A percentile compares a stretch with the other conserved stretches of the same genome.
Conservation (phyloP, 2,797 vertebrate genomes). For the Fundulus diaphanus region DNA sequence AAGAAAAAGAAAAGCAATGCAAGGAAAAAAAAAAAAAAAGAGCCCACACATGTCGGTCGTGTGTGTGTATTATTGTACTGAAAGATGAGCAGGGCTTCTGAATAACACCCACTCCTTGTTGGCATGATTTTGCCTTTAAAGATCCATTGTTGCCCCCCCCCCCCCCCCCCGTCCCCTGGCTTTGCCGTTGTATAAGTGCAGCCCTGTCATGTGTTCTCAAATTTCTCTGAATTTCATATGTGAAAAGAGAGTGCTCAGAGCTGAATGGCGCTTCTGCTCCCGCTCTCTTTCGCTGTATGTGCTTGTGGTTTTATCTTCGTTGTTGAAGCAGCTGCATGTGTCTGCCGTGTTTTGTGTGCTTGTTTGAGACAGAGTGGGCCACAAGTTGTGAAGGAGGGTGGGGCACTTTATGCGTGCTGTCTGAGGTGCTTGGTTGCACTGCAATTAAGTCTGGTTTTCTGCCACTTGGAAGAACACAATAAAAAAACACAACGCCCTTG, state of each 20-base stretch:
- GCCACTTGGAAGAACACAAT: slow-evolving; percentile 23
- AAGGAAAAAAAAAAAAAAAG: slow-evolving; percentile 22
- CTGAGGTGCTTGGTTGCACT: slow-evolving; percentile 54
- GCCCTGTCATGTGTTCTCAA: slow-evolving; percentile 19
- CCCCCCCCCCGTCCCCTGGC: too few species aligned
- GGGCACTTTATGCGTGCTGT: slow-evolving; percentile 35
- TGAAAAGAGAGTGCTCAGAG: not conserved
- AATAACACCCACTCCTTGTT: slow-evolving; percentile 48
- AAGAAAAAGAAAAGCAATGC: slow-evolving; percentile 15
- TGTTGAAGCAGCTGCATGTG: slow-evolving; percentile 16
- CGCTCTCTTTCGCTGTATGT: slow-evolving; percentile 10
- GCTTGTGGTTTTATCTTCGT: slow-evolving; percentile 34
- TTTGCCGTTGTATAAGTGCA: slow-evolving; percentile 42
- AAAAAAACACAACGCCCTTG: not conserved
- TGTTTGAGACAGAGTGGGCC: slow-evolving; percentile 14
- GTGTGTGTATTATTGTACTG: slow-evolving; percentile 53
- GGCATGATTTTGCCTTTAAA: slow-evolving; percentile 57
- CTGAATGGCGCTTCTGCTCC: slow-evolving; percentile 11
- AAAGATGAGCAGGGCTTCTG: slow-evolving; percentile 64
- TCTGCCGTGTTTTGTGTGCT: slow-evolving; percentile 23
- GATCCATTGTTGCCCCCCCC: slow-evolving; percentile 60
- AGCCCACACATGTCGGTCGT: slow-evolving; percentile 50
- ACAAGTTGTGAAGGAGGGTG: slow-evolving; percentile 39
- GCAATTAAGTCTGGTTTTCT: slow-evolving; percentile 49
- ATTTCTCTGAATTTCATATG: slow-evolving; percentile 7